Evolutionary conservation across 2,888 invertebrate species (phyloP), one percentile per base, ranked within the genome.

Genomic region (Macropis europaea): DNA sequence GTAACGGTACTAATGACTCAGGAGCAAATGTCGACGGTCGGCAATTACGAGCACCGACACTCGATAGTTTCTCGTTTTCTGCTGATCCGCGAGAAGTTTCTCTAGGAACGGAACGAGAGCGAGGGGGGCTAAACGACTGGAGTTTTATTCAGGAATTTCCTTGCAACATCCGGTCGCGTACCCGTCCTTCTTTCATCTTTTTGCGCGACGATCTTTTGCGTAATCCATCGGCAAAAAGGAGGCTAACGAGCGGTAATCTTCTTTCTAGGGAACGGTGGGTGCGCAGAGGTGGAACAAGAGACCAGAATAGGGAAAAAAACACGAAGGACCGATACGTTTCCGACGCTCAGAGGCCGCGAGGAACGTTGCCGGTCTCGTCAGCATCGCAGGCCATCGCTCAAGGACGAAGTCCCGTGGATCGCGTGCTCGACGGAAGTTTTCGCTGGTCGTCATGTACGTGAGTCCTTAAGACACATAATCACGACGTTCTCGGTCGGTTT

Each of bases 401-500:
- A 87, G 86, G 87, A 79, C 86, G 77, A 84, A 82, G 81, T 76
- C 82, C n/a, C 75, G 73, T 57, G 74, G 80, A 83, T 87, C 87
- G 87, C 87, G 87, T 87, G 87, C 81, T 82, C 79, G 61, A 40
- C 69, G 72, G 75, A 82, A 83, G 77, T 86, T 86, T 85, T 85
- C 84, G 82, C 81, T 77, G 74, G 77, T 76, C 79, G 82, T 77
- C 77, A 76, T 70, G 72, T 45, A 71, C 75, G 73, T 54, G 67
- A 64, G 76, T 69, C 80, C 82, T 78, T 61, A 66, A 81, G 81
- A 76, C 76, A 81, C 84, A 84, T 88, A 87, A 88, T 88, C 84
- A 87, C 85, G 84, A 85, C 82, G 81, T 81, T 84, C 84, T 85
- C 82, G 77, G 86, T 85, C 88, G 87, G 87, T 84, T 83, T 73